These are phyloP conservation scores for Dorcus parallelipipedus DNA, from an alignment of 2,888 invertebrate species.

Conservation along the genomic window DNA sequence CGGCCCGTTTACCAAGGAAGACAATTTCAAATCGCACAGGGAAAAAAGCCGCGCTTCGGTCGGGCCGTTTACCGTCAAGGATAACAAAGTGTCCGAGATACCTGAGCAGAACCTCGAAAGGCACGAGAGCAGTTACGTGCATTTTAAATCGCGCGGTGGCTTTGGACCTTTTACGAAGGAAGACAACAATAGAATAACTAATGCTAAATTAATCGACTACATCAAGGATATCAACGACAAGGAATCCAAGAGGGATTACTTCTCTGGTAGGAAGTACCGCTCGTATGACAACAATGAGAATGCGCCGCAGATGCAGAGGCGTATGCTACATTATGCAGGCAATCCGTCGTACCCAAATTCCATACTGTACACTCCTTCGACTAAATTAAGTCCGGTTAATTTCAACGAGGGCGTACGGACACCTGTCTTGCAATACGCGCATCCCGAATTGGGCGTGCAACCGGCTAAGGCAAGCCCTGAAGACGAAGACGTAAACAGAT, in stretches of 20 bases:
- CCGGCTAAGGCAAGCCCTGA: conserved; percentile 62
- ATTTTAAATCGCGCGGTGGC: conserved; percentile 35
- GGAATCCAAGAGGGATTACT: conserved; percentile 61
- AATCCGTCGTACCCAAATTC: conserved; percentile 62
- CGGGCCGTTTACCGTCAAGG: conserved; percentile 61
- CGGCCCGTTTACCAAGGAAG: conserved; percentile 59
- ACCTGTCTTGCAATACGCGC: conserved; percentile 75
- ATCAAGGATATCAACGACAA: conserved; percentile 66
- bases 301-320: conserved; percentile 59
- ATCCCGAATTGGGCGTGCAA: conserved; percentile 75
- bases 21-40: conserved; percentile 54
- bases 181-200: conserved; percentile 57
- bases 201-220: conserved; percentile 61
- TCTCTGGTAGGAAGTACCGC: conserved; percentile 47
- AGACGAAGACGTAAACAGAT: conserved; percentile 37
- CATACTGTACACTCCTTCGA: conserved; percentile 60
- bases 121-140: conserved; percentile 29
- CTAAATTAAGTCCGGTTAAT: conserved; percentile 55
- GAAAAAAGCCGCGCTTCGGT: conserved; percentile 44
- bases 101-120: conserved; percentile 23
- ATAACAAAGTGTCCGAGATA: conserved; percentile 45
- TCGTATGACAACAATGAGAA: conserved; percentile 53
- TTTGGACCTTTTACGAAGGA: conserved; percentile 63
- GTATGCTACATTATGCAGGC: conserved; percentile 69
- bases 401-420: conserved; percentile 70